These are phyloP conservation scores for Drosophila meridionalis DNA, from an alignment of 2,888 invertebrate species.

Conservation along the genomic window DNA sequence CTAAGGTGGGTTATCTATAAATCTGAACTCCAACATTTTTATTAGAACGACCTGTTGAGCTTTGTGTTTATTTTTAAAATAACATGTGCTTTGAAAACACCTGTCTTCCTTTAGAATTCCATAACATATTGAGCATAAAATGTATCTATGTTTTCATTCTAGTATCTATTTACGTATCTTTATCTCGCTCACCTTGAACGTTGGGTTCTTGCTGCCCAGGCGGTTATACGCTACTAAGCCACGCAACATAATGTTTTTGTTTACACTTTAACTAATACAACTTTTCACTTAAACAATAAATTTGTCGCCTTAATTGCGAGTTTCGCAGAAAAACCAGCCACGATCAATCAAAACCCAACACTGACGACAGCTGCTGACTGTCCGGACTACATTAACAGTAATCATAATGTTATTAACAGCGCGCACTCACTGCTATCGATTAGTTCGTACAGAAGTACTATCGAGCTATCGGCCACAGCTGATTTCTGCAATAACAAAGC, in stretches of 20 bases:
- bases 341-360: conserved; percentile 29
- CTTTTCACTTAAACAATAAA: background rate
- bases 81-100: conserved; percentile 42
- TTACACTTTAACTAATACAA: conserved; percentile 6
- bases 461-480: conserved; percentile 40
- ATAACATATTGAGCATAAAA: background rate
- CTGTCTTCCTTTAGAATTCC: conserved; percentile 1
- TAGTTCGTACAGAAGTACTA: conserved; percentile 5
- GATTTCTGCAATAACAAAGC: conserved; percentile 62
- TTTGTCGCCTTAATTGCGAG: background rate
- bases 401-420: conserved; percentile 11
- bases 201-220: conserved; percentile 42
- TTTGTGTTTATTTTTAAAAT: conserved; percentile 5
- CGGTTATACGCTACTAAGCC: conserved; percentile 52
- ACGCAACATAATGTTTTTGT: conserved; percentile 53
- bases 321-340: background rate
- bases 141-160: background rate
- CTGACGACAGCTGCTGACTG: conserved; percentile 15
- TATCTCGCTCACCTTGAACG: conserved; percentile 67
- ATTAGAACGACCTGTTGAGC: background rate
- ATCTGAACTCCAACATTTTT: conserved; percentile 3
- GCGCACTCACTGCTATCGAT: conserved; percentile 16
- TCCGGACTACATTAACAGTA: conserved; percentile 7
- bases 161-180: background rate
- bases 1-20: conserved; percentile 22